Evolutionary conservation across 2,888 invertebrate genomes (phyloP).

Genomic region (Agriopis marginaria): DNA sequence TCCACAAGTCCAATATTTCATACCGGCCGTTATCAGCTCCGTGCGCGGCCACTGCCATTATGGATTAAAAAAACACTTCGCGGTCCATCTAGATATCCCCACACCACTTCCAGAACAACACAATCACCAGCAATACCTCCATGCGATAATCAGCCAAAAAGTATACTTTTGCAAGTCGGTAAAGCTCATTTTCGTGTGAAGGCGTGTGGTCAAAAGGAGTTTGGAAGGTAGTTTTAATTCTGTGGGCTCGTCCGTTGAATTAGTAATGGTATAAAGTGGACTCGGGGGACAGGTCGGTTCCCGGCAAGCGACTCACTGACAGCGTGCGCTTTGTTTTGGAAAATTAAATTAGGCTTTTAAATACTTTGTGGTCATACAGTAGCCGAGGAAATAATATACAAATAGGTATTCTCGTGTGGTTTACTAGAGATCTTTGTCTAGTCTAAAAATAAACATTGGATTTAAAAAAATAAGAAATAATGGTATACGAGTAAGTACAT

Average conservation of each 20-base stretch:
- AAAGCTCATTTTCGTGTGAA: conserved; percentile 43
- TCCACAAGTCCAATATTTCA: conserved; percentile 66
- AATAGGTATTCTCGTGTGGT: not conserved
- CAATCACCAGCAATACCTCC: conserved; percentile 27
- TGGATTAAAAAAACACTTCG: conserved; percentile 81
- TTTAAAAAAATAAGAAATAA: too few relatives aligned
- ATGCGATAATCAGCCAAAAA: conserved; percentile 31
- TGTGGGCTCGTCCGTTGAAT: conserved; percentile 71
- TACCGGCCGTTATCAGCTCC: conserved; percentile 70
- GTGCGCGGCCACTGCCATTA: conserved; percentile 66
- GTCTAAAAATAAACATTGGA: not conserved
- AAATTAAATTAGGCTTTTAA: conserved; percentile 55
- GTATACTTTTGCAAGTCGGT: not conserved
- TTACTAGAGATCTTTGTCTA: not conserved
- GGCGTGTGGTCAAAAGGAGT: conserved; percentile 31
- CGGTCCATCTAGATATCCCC: conserved; percentile 70
- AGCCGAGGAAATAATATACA: conserved; percentile 7
- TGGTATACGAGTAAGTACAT: too few relatives aligned
- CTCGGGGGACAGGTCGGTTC: conserved; percentile 67
- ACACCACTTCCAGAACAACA: conserved; percentile 22
- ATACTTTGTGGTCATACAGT: conserved; percentile 37
- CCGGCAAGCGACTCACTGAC: conserved; percentile 29
- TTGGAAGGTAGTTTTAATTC: conserved; percentile 68
- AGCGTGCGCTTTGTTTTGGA: conserved; percentile 52
- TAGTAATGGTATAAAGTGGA: conserved; percentile 78